Evolutionary conservation across 1,140 invertebrate species (phyloP).

Genomic region (Odontomachus brunneus): DNA sequence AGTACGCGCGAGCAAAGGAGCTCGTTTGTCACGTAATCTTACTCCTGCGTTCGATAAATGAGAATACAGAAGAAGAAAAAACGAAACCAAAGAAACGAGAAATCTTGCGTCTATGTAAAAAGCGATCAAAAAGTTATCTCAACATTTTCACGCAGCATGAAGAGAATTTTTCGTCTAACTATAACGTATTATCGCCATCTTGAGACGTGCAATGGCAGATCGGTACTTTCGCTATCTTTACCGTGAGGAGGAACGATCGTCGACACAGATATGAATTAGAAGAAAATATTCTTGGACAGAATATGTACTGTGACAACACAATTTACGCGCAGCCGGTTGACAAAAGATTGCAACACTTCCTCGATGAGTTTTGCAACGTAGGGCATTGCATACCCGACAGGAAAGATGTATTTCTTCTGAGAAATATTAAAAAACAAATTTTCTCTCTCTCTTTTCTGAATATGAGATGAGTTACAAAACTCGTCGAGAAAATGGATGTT

Average conservation of each 20-base stretch:
- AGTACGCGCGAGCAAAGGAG: neutral
- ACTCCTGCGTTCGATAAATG: neutral
- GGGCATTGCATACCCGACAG: too few species aligned
- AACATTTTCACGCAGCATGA: neutral
- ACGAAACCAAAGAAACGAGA: neutral
- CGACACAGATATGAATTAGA: conserved; percentile 21
- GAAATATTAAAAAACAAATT: too few species aligned
- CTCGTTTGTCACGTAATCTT: conserved; percentile 10
- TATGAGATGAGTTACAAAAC: too few species aligned
- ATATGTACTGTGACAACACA: too few species aligned
- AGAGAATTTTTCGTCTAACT: conserved; percentile 22
- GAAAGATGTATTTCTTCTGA: too few species aligned
- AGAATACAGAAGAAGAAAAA: too few species aligned
- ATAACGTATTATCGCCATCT: neutral
- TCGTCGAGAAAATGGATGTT: too few species aligned
- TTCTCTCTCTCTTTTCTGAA: too few species aligned
- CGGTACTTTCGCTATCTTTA: conserved; percentile 5
- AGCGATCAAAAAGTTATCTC: conserved; percentile 40
- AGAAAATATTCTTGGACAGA: neutral
- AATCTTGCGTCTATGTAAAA: conserved; percentile 16
- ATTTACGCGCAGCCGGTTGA: too few species aligned
- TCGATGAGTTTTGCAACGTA: too few species aligned
- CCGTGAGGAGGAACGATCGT: neutral
- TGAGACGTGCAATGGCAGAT: conserved; percentile 17
- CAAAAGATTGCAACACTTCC: too few species aligned